Base-by-base conservation (phyloP, 2,113 vertebrate genomes). In the Daboia siamensis region DNA sequence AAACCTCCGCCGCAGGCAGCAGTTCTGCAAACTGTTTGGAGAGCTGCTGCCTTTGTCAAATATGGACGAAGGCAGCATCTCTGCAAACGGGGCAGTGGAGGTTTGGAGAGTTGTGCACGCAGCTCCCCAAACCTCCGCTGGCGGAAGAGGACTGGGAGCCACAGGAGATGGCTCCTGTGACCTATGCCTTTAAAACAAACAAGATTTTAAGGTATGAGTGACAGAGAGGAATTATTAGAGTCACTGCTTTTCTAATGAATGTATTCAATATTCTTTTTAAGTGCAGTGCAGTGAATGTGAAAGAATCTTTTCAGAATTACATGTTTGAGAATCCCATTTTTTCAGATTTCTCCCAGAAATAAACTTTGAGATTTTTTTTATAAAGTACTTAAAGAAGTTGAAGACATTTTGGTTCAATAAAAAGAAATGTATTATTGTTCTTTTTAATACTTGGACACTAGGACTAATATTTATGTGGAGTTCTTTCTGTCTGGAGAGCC, bases 211-310 rank as follows among this genome's bases (percentile, higher is more conserved):
- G 3, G 51, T 89, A 44, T 74, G n/a, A 56, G 90, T 4, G 92
- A 89, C 90, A 91, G 93, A 54, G 46, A 48, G 91, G 95, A 91
- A 61, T 91, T 90, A 94, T 89, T 26, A 26, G 93, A 93, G 88
- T 39, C 87, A 84, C 46, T 0, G 0, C 88, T 87, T 0, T 29
- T 8, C 0, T 91, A 80, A 54, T 93, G 93, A 92, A 74, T 29
- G 44, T 15, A 56, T 91, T 94, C 86, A 91, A 21, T 21, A 86
- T 51, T 91, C 93, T 95, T 96, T 95, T 96, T 86, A 96, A 96
- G 94, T 93, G 12, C 74, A 57, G 48, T 90, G 84, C 91, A 33
- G 48, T 90, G 84, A 91, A 33, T 92, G 87, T 93, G 94, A 54
- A 88, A 91, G 90, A 51, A 61, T 90, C 88, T 44, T 1, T 44